Conservation (phyloP, 1,140 invertebrate species). For the Leptopilina clavipes region DNA sequence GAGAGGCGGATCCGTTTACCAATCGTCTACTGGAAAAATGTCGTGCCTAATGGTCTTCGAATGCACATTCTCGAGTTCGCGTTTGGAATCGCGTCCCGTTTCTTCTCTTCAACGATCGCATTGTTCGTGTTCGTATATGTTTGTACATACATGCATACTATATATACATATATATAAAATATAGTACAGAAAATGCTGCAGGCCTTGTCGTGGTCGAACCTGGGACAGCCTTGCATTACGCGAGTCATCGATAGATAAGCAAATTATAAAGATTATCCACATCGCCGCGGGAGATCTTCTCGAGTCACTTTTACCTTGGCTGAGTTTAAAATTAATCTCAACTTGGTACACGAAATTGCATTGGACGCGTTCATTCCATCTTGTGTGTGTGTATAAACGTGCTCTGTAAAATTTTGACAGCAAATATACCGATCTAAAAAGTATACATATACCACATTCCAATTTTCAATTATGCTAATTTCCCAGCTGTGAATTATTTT, state of each 20-base stretch:
- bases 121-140: conserved; percentile 23
- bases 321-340: conserved; percentile 29
- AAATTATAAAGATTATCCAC: conserved; percentile 56
- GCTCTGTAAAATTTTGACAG: not conserved
- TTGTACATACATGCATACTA: not conserved
- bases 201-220: conserved; percentile 43
- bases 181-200: conserved; percentile 10
- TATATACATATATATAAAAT: conserved; percentile 1
- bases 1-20: not conserved
- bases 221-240: conserved; percentile 54
- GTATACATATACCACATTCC: not conserved
- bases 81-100: conserved; percentile 30
- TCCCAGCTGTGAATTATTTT: not conserved
- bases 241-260: conserved; percentile 55
- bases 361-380: not conserved
- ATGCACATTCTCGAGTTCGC: conserved; percentile 28
- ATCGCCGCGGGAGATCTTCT: conserved; percentile 25
- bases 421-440: not conserved
- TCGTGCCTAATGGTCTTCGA: conserved; percentile 29
- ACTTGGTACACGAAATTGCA: conserved; percentile 23
- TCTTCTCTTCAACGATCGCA: conserved; percentile 5
- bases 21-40: not conserved
- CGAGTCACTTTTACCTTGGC: conserved; percentile 23
- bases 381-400: too few relatives aligned
- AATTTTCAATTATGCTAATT: conserved; percentile 14